Evolutionary conservation across 2,113 vertebrate genomes (phyloP), one percentile per base, ranked within the genome.

Genomic region (Conger conger): DNA sequence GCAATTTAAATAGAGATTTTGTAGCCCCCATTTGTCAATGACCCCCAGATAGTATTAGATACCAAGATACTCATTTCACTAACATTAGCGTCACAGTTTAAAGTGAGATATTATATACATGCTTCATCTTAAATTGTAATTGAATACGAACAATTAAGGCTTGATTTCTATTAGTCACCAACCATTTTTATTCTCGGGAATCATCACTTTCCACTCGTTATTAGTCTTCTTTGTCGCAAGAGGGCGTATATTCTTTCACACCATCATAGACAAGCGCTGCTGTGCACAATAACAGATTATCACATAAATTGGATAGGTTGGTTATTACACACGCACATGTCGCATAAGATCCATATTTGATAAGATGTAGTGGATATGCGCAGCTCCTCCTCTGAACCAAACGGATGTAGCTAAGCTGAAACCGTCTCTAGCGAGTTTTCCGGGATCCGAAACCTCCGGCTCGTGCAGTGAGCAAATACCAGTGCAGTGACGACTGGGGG

Each of bases 401-500:
- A 63, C 57, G 57, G 57, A 63, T 63, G 57, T 63, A n/a, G n/a
- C n/a, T n/a, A 20, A 63, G 57, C 57, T 27, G 57, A 63, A 73
- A 73, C 30, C 68, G n/a, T 73, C 68, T 30, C 57, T 33, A 50
- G 23, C 53, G 37, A 83, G 82, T 77, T 77, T 86, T 53, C 18
- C 50, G 36, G 35, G 38, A 35, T 83, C n/a, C 37, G 45, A 83
- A 33, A 73, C 33, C 68, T 73, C 68, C 68, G 68, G n/a, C 68
- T 33, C 30, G n/a, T 33, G 68, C 68, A 73, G 68, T 73, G n/a
- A 73, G 68, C 68, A 33, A 60, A 86, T 88, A 80, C 84, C 86
- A 85, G 87, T 89, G 84, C 84, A 82, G 83, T 90, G 88, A 90
- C 91, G 84, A 86, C 54, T 86, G 79, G 89, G 87, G 68, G 68